Base-by-base conservation (phyloP, 2,113 vertebrate species). In the Psettodes erumei region DNA sequence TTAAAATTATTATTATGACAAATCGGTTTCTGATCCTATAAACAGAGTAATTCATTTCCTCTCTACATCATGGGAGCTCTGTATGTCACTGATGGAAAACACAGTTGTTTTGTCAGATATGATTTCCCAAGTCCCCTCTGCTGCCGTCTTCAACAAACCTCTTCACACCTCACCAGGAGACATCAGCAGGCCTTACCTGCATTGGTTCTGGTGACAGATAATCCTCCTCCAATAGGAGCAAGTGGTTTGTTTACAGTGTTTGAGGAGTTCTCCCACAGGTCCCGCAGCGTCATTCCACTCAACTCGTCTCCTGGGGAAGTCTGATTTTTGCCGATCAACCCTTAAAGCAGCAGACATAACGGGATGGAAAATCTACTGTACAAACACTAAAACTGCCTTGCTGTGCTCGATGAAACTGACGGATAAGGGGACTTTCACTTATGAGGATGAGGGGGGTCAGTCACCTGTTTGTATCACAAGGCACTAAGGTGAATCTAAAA, bases 301-400 rank as follows among this genome's bases (percentile, higher is more conserved):
- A 84, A 35, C 54, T 95, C 95, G 75, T 90, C 94, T 21, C 85
- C 82, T 56, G 92, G 79, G 70, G 94, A 87, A 55, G 94, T 91
- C 40, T 94, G 92, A 7, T 77, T 96, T 92, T 96, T 99, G 4
- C 95, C 93, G 42, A 98, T 98, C 80, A 99, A 93, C 45, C 97
- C 98, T 99, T 30, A 43, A 81, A 85, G 61, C n/a, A 63, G 81
- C 3, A 66, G 19, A 79, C 51, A 54, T 23, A 1, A 37, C 8
- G 21, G 19, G 15, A 27, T 80, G 7, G 53, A 48, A 16, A 42
- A 33, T 25, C 28, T n/a, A 21, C 1, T 3, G 15, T 28, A 8
- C 13, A 25, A 42, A 50, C 19, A 32, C 11, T 12, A 6, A 33
- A 58, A 62, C 21, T 16, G 1, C 0, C 3, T 12, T 13, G 16